These are phyloP conservation scores for Phyllostomus discolor DNA, from an alignment of 2,113 vertebrate genomes.

Conservation along the genomic window DNA sequence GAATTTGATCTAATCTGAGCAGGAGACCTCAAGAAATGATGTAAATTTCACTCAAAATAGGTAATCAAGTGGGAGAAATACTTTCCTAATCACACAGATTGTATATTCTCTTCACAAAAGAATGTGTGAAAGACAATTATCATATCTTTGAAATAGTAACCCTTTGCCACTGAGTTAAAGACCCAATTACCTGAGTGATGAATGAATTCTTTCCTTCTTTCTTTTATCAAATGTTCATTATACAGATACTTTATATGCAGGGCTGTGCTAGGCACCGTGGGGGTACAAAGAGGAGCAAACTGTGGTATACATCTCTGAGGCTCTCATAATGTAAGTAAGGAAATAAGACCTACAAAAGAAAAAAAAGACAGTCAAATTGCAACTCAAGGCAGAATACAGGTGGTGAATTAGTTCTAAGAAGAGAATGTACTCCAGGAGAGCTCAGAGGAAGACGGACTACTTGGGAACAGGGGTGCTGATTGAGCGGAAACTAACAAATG, in stretches of 20 bases:
- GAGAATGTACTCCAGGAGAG: background rate
- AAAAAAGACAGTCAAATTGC: background rate
- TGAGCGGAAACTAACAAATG: background rate
- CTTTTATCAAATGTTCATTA: constrained; percentile 49
- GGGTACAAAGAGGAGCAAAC: background rate
- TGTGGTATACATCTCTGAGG: background rate
- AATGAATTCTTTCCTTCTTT: constrained; percentile 44
- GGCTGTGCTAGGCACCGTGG: background rate
- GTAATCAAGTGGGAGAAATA: constrained; percentile 52
- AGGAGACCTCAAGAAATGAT: constrained; percentile 23
- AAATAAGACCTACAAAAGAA: background rate
- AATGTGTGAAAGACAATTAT: constrained; percentile 32
- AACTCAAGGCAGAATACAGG: background rate
- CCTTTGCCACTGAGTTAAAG: background rate
- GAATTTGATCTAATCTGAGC: constrained; percentile 41
- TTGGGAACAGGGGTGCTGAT: background rate
- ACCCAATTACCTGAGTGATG: constrained; percentile 27
- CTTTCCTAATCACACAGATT: constrained; percentile 39
- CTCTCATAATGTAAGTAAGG: background rate
- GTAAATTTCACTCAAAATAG: constrained; percentile 60
- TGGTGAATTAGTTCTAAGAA: background rate
- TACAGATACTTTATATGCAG: background rate
- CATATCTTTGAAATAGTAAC: constrained; percentile 34
- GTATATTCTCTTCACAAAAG: constrained; percentile 42
- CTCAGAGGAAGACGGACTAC: background rate